These are phyloP conservation scores for Barypeithes pellucidus DNA, from an alignment of 2,888 invertebrate genomes.

Conservation along the genomic window DNA sequence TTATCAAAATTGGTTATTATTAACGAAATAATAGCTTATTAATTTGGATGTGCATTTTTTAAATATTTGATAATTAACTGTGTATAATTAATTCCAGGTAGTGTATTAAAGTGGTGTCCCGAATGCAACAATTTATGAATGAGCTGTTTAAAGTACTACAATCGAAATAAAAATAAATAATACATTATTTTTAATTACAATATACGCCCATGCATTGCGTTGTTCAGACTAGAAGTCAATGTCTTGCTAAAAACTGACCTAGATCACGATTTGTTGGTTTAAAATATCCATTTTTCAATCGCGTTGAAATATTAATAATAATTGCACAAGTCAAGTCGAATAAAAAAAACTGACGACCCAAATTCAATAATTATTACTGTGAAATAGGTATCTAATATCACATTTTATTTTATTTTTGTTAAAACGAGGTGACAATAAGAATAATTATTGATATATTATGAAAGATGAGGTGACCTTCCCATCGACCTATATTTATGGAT, in stretches of 20 bases:
- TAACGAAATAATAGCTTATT: no score
- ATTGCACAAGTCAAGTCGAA: conserved; percentile 1
- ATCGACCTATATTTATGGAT: no score
- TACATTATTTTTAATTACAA: neutral
- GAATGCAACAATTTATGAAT: no score
- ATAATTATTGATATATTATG: no score
- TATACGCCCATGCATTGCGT: neutral
- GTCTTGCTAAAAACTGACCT: conserved; percentile 17
- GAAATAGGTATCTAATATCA: neutral
- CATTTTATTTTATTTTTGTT: no score
- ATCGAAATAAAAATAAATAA: neutral
- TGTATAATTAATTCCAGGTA: no score
- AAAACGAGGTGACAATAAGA: neutral
- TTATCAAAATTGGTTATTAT: no score
- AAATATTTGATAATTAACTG: no score
- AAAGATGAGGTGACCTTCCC: no score
- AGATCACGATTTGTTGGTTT: conserved; percentile 6
- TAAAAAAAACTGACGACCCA: conserved; percentile 6
- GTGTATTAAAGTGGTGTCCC: no score
- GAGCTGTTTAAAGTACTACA: no score
- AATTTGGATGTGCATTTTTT: no score
- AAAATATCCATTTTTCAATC: conserved; percentile 1
- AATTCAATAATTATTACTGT: neutral
- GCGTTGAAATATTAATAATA: neutral
- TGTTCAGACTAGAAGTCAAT: conserved; percentile 11